These are phyloP conservation scores for Drosophila bifasciata DNA, from an alignment of 1,140 invertebrate species.

Conservation along the genomic window DNA sequence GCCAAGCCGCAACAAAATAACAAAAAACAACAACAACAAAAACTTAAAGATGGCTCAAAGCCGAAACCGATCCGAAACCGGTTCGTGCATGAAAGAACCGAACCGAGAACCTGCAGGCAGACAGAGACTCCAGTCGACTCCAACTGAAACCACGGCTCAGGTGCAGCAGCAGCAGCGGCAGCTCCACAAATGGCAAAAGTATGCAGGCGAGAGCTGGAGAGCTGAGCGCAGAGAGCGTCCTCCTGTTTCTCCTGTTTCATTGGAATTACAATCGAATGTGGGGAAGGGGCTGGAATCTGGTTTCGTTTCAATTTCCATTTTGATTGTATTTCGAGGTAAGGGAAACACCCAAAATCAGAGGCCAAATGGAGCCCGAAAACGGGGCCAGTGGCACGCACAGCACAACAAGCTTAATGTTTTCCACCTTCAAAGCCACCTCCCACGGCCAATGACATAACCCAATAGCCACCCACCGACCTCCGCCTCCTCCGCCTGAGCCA, in stretches of 20 bases:
- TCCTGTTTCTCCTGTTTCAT: slow-evolving; percentile 3
- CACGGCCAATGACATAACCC: too few relatives aligned
- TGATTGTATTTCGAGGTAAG: too few relatives aligned
- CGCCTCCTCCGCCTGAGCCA: too few relatives aligned
- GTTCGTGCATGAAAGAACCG: slow-evolving; percentile 34
- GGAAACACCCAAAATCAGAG: too few relatives aligned
- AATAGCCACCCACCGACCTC: too few relatives aligned
- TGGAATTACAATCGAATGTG: neutral
- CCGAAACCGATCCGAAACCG: slow-evolving; percentile 32
- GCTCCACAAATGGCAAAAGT: slow-evolving; percentile 45
- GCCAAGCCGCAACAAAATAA: slow-evolving; percentile 33
- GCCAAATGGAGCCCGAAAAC: too few relatives aligned
- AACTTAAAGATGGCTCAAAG: slow-evolving; percentile 41
- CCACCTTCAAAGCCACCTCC: too few relatives aligned
- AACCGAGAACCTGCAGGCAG: slow-evolving; percentile 35
- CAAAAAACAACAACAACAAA: slow-evolving; percentile 28
- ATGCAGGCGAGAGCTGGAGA: slow-evolving; percentile 40
- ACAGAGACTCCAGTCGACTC: slow-evolving; percentile 21
- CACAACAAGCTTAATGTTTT: too few relatives aligned
- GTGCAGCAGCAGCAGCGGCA: slow-evolving; percentile 15
- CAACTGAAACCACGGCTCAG: slow-evolving; percentile 17
- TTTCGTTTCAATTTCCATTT: too few relatives aligned
- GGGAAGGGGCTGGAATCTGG: neutral
- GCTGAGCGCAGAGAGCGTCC: slow-evolving; percentile 3
- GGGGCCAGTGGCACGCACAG: too few relatives aligned